Evolutionary conservation across 2,888 invertebrate species (phyloP).

Genomic region (Trachelus stipa): DNA sequence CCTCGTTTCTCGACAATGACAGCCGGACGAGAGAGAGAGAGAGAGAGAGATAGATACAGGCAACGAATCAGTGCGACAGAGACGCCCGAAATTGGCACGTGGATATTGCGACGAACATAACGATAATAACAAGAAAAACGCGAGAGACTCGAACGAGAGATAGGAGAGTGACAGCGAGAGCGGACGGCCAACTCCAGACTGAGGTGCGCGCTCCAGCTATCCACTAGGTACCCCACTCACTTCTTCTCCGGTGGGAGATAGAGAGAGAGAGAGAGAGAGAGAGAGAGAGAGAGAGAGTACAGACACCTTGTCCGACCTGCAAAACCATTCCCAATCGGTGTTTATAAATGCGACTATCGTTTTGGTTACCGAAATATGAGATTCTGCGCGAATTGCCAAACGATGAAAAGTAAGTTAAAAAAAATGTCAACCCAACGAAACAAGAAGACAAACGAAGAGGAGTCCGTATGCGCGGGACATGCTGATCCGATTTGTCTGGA

Average conservation of each 20-base stretch:
- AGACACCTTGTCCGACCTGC: background rate
- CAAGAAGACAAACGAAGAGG: no score
- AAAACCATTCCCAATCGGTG: background rate
- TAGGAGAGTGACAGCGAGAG: constrained; percentile 32
- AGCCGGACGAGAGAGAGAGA: background rate
- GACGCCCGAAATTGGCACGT: background rate
- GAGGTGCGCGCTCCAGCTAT: constrained; percentile 29
- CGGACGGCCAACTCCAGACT: constrained; percentile 53
- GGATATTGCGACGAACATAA: background rate
- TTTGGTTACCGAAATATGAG: background rate
- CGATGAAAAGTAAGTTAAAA: background rate
- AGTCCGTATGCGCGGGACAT: no score
- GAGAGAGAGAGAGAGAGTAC: constrained; percentile 7
- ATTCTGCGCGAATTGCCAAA: background rate
- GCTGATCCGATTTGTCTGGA: no score
- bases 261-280: background rate
- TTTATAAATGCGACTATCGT: background rate
- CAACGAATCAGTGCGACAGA: background rate
- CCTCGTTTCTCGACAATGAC: background rate
- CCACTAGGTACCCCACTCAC: constrained; percentile 1
- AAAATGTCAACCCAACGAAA: background rate
- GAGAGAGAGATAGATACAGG: background rate
- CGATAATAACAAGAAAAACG: background rate
- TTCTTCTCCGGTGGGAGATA: background rate
- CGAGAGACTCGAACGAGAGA: background rate